Percentiles rank a stretch among this genome's conserved stretches.
These are phyloP conservation scores for Noctua fimbriata DNA, from an alignment of 2,888 invertebrate genomes.

Conservation along the genomic window DNA sequence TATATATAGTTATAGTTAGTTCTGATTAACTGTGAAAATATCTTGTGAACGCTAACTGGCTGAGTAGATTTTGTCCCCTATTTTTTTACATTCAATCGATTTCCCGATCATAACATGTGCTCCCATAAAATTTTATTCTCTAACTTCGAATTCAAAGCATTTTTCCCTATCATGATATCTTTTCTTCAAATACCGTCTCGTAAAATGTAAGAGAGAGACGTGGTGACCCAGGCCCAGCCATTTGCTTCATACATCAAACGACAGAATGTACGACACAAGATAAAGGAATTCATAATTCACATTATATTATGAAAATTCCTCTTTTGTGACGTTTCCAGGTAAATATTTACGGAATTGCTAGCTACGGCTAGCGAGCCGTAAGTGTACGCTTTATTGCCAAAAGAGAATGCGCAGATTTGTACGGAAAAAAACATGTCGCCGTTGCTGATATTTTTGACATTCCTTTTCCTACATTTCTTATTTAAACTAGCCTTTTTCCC, in stretches of 20 bases:
- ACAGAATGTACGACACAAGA: background rate
- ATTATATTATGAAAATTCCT: conserved; percentile 41
- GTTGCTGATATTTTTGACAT: background rate
- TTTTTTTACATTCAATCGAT: background rate
- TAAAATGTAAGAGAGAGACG: conserved; percentile 12
- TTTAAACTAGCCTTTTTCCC: background rate
- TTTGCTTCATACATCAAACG: background rate
- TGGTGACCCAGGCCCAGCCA: background rate
- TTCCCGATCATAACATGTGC: background rate
- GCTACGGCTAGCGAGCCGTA: background rate
- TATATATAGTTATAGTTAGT: no score
- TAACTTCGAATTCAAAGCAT: conserved; percentile 1
- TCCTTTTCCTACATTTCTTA: background rate
- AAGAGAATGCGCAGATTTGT: background rate
- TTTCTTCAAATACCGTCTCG: background rate
- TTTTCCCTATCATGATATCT: background rate
- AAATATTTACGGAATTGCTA: conserved; percentile 39
- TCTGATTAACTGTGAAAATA: no score
- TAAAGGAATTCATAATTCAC: conserved; percentile 50
- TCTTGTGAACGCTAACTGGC: background rate
- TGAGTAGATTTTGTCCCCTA: background rate
- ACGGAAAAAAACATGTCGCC: background rate
- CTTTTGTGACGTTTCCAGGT: conserved; percentile 37
- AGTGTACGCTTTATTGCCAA: conserved; percentile 21
- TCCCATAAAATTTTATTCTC: conserved; percentile 3